phyloP scores from a whole-genome alignment of 2,797 vertebrate species.

The Phylloscopus collybita region DNA sequence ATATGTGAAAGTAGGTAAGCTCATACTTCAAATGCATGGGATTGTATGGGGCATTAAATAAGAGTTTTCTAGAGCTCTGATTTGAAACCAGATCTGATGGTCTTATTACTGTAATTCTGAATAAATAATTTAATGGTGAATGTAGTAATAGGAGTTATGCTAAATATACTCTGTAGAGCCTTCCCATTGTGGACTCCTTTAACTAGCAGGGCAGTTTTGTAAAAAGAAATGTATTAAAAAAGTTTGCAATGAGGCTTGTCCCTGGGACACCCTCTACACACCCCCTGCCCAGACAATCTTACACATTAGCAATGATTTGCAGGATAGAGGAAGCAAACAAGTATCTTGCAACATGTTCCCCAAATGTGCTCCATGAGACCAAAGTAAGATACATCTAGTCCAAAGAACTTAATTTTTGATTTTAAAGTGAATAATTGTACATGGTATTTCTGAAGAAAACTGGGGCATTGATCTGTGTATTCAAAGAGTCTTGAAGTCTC shows the following conservation, averaged over 20 bases:
- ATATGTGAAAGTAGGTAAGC: background rate
- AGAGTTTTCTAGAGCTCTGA: conserved; percentile 1
- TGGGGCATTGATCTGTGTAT: background rate
- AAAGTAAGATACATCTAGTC: background rate
- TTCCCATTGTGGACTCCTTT: background rate
- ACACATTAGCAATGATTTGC: background rate
- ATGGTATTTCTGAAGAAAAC: background rate
- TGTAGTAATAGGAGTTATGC: background rate
- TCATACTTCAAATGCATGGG: background rate
- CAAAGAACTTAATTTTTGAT: background rate
- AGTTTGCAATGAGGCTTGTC: background rate
- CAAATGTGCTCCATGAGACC: background rate
- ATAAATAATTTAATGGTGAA: background rate
- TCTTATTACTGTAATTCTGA: background rate
- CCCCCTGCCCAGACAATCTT: background rate
- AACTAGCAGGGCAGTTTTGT: background rate
- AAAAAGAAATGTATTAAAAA: background rate
- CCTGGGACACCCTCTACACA: background rate
- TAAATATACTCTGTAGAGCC: background rate
- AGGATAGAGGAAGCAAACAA: background rate
- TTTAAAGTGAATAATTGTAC: background rate
- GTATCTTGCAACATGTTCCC: background rate
- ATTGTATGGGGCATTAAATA: background rate
- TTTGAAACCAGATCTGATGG: background rate
- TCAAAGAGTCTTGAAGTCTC: background rate